Percentiles rank a stretch among this genome's conserved stretches.
Conservation (phyloP, 2,888 invertebrate genomes). For the Aspidiotus rigidus region DNA sequence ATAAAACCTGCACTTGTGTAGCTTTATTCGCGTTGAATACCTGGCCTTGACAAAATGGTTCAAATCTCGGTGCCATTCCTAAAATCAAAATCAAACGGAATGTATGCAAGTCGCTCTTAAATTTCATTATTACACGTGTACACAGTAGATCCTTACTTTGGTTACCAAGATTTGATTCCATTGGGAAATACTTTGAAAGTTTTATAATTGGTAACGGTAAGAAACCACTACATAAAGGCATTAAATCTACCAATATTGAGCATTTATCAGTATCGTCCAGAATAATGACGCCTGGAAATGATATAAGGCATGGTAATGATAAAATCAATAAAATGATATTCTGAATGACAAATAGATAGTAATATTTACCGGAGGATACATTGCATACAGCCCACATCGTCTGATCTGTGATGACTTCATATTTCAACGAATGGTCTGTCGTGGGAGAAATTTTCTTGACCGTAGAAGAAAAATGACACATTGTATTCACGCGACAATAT, state of each 20-base stretch:
- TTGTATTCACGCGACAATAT: slow-evolving; percentile 77
- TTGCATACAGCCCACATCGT: slow-evolving; percentile 81
- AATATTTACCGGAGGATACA: slow-evolving; percentile 23
- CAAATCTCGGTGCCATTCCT: slow-evolving; percentile 54
- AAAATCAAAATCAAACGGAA: not conserved
- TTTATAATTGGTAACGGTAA: slow-evolving; percentile 79
- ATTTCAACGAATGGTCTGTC: slow-evolving; percentile 60
- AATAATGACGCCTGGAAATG: slow-evolving; percentile 53
- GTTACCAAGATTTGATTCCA: slow-evolving; percentile 44
- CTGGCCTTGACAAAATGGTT: slow-evolving; percentile 83
- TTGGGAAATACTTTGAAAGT: slow-evolving; percentile 80
- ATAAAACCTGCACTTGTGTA: slow-evolving; percentile 79
- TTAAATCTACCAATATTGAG: slow-evolving; percentile 73
- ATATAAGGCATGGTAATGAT: not conserved
- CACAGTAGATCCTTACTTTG: slow-evolving; percentile 11
- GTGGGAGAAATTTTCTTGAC: slow-evolving; percentile 50
- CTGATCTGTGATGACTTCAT: slow-evolving; percentile 85
- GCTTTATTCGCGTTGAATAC: slow-evolving; percentile 89
- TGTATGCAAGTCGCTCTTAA: not conserved
- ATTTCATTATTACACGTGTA: not conserved
- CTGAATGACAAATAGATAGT: not conserved
- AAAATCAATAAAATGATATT: not conserved
- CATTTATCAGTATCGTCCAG: slow-evolving; percentile 58
- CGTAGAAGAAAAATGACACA: slow-evolving; percentile 70
- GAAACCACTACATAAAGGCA: slow-evolving; percentile 85